Evolutionary conservation across 2,888 invertebrate species (phyloP).

Genomic region (Epinotia bilunana): DNA sequence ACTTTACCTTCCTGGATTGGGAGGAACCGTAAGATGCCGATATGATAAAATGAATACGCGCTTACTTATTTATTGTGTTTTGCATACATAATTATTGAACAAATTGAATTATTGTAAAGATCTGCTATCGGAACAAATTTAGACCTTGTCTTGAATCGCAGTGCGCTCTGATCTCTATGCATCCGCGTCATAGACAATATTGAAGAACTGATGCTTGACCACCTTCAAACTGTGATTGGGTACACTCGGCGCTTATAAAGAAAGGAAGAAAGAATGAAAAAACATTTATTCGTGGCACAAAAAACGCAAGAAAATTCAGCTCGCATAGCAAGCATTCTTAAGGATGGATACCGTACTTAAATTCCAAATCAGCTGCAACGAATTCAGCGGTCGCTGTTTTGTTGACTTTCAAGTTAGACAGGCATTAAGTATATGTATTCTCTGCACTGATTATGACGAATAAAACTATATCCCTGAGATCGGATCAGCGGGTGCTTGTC

Average conservation of each 20-base stretch:
- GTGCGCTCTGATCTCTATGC: background rate
- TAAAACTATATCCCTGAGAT: slow-evolving; percentile 25
- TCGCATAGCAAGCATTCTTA: no score
- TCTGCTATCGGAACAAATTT: background rate
- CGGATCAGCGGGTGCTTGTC: slow-evolving; percentile 33
- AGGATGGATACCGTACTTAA: background rate
- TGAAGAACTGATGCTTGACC: background rate
- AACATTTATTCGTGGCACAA: no score
- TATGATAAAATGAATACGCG: background rate
- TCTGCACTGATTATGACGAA: slow-evolving; percentile 8
- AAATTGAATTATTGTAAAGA: no score
- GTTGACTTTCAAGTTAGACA: background rate
- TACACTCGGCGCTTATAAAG: background rate
- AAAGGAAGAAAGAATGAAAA: no score
- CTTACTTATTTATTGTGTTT: background rate
- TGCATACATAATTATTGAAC: background rate
- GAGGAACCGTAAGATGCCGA: slow-evolving; percentile 1
- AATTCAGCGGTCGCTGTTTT: background rate
- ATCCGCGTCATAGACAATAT: background rate
- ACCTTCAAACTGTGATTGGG: slow-evolving; percentile 1
- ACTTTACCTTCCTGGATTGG: background rate
- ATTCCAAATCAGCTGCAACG: background rate
- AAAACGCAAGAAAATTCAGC: no score
- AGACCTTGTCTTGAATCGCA: background rate
- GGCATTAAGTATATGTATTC: background rate